Percentiles rank a stretch among this genome's conserved stretches.
These are phyloP conservation scores for Heteromurus nitidus DNA, from an alignment of 2,888 invertebrate species.

Conservation along the genomic window DNA sequence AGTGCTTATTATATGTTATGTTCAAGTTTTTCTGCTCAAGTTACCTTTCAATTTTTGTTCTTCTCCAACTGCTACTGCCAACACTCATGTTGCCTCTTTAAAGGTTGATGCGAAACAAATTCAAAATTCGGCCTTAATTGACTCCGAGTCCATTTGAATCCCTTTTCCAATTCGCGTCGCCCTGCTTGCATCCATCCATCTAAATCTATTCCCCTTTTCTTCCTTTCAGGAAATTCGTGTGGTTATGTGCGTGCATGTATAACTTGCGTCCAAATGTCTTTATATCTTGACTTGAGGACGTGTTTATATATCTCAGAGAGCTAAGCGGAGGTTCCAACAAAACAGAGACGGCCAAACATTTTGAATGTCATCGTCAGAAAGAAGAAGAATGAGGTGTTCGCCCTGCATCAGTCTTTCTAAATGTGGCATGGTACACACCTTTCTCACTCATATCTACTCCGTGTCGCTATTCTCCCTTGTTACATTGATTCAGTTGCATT, in stretches of 20 bases:
- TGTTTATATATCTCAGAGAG: too few relatives aligned
- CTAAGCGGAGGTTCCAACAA: neutral
- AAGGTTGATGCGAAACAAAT: conserved; percentile 71
- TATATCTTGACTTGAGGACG: too few relatives aligned
- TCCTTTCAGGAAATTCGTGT: conserved; percentile 43
- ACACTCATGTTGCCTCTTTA: conserved; percentile 16
- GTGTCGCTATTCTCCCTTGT: neutral
- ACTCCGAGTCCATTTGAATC: conserved; percentile 69
- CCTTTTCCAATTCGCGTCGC: conserved; percentile 71
- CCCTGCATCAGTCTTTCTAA: neutral
- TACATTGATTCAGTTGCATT: neutral
- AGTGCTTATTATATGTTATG: conserved; percentile 18
- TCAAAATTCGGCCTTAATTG: conserved; percentile 74
- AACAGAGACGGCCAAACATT: conserved; percentile 27
- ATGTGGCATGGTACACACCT: conserved; percentile 28
- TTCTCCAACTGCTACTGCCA: conserved; percentile 20
- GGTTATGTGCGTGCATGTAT: conserved; percentile 23
- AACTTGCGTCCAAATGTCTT: neutral
- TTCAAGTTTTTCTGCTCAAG: conserved; percentile 28
- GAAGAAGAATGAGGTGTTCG: conserved; percentile 29
- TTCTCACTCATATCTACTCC: conserved; percentile 41
- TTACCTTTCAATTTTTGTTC: conserved; percentile 15
- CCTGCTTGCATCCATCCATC: conserved; percentile 54
- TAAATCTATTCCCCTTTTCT: conserved; percentile 46
- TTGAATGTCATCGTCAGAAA: conserved; percentile 48